Conservation (phyloP, 2,888 invertebrate genomes). For the Sphecodes monilicornis region DNA sequence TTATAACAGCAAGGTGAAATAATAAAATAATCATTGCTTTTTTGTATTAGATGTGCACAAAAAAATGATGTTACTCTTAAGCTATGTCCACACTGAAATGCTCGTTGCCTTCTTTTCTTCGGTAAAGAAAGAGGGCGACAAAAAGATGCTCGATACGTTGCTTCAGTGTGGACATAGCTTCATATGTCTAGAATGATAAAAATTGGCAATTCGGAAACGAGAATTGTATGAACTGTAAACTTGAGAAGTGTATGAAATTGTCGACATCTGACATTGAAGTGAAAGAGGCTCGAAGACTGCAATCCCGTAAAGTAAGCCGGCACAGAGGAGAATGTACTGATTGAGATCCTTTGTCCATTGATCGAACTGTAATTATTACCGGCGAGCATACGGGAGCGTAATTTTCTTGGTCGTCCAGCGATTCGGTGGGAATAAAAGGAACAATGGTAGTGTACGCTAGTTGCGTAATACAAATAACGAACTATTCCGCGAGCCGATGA, state of each 20-base stretch:
- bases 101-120: no score
- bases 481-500: slow-evolving; percentile 50
- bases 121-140: no score
- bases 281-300: background rate
- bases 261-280: background rate
- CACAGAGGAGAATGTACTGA: background rate
- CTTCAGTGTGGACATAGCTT: background rate
- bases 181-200: background rate
- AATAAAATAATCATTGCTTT: no score
- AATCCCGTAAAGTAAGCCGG: background rate
- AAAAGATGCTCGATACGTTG: no score
- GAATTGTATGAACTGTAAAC: background rate
- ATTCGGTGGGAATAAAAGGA: slow-evolving; percentile 18
- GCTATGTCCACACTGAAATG: background rate
- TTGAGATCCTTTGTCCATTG: background rate
- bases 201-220: background rate
- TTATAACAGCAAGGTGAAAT: background rate
- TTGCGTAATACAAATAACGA: slow-evolving; percentile 54
- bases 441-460: background rate
- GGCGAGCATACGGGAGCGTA: background rate
- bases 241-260: background rate
- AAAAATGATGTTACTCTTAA: background rate
- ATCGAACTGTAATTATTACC: background rate
- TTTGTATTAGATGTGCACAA: no score
- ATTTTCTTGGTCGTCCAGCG: background rate